Evolutionary conservation across 30 jellyfish, hydroid and myxozoan species (phyloP).

Genomic region (Mastigias papua): DNA sequence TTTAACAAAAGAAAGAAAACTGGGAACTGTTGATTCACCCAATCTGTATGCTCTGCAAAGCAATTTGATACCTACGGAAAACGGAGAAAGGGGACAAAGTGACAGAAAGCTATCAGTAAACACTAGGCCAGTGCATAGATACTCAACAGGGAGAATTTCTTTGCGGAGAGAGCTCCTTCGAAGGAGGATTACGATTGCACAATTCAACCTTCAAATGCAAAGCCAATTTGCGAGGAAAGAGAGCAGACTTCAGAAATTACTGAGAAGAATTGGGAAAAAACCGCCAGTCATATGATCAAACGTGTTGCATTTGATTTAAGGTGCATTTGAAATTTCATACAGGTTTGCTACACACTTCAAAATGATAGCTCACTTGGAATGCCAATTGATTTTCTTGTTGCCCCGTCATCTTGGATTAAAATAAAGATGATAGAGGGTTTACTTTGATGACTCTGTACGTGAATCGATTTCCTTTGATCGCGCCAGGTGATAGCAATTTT

Average conservation of each 20-base stretch:
- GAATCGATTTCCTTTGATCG: too few relatives aligned
- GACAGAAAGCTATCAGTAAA: background rate
- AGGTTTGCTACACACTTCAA: too few relatives aligned
- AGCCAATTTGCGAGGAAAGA: background rate
- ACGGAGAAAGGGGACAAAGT: background rate
- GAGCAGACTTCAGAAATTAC: background rate
- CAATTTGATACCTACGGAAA: background rate
- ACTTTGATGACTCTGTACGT: too few relatives aligned
- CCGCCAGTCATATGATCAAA: background rate
- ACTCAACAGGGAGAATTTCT: background rate
- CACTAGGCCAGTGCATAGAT: background rate
- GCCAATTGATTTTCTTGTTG: too few relatives aligned
- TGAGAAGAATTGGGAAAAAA: background rate
- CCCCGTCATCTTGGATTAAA: too few relatives aligned
- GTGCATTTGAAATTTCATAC: too few relatives aligned
- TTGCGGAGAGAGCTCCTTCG: conserved; percentile 11
- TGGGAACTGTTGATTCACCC: background rate
- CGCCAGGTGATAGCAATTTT: too few relatives aligned
- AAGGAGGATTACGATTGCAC: conserved; percentile 6
- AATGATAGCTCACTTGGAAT: too few relatives aligned
- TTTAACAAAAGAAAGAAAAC: background rate
- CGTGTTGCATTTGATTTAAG: too few relatives aligned
- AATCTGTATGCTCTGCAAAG: background rate
- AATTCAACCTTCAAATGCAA: background rate
- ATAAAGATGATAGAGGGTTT: too few relatives aligned